Base-by-base conservation (phyloP, 2,888 invertebrate genomes). In the Argyra leucocephala region DNA sequence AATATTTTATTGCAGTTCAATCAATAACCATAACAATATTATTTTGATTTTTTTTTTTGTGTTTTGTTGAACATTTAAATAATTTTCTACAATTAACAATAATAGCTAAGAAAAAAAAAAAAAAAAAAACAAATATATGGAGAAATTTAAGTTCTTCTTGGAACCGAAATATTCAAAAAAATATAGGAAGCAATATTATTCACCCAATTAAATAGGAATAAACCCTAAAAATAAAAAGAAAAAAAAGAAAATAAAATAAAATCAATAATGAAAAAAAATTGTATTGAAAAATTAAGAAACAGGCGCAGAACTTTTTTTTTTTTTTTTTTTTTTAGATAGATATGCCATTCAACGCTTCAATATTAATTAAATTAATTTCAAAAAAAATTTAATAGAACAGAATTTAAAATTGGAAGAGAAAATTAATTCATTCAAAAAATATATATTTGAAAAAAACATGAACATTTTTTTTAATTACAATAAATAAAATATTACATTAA, bases 401-500 rank as follows among this genome's bases (percentile, higher is more conserved):
- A 26, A 26, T 6, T 6, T 6, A 26, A 26, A 26, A 26, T 7
- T 6, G 7, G 7, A 26, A 26, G 26, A 26, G 7, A 26, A 26
- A 26, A 26, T 26, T 10, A 57, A 31, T 37, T 57, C 57, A n/a
- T 24, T 3, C 37, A 48, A 64, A n/a, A 48, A 60, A 18, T 60
- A 36, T 57, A 18, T 7, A 57, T 22, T 22, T 22, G 2, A 23
- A 59, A 23, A 23, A 22, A 9, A 59, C 6, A 23, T 6, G 59
- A 57, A 58, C 7, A 6, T 10, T 31, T 31, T 31, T 31, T 31
- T 26, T 26, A 6, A 6, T 26, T 4, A 26, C 26, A 4, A 26
- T 2, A 31, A 31, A 31, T 12, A 6, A 2, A 10, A 31, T 31
- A 31, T 10, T 4, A 31, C 31, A 31, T 31, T 31, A 31, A 75